Base-by-base conservation (phyloP, 1,140 invertebrate genomes). In the Drosophila elegans region DNA sequence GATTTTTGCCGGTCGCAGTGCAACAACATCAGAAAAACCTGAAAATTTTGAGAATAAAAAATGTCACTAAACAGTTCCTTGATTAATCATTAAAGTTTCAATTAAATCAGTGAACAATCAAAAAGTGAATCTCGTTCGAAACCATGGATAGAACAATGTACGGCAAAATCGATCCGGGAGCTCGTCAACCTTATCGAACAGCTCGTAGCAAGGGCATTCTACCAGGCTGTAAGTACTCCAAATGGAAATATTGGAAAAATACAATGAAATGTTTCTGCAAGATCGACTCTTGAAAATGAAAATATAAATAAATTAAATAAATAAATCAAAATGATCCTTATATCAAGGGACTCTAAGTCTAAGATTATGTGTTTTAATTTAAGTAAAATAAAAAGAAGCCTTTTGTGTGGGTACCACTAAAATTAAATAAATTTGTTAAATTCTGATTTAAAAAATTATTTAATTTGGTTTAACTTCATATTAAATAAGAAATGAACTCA, bases 61-160 rank as follows among this genome's bases (percentile, higher is more conserved):
- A 49, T 71, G 55, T 60, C 12, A 60, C 29, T 57, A 38, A 39
- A 39, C 48, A 44, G 62, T 39, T 48, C 21, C 27, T 44, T 25
- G 39, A 62, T 66, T 59, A 75, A 49, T 55, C 38, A 83, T 62
- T 73, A 67, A 54, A 57, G 45, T 76, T 74, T 59, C 32, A 45
- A 56, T 53, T 10, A 60, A 60, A 46, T 61, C 46, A 51, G 61
- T 54, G 38, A 44, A 12, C 7, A 53, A 46, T n/a, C n/a, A 16
- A 59, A 25, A 73, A 63, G 78, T 42, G 53, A 74, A 66, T 41
- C 36, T 59, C 46, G 11, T 48, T 44, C 38, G 44, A 4, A 38
- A 66, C 44, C 44, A 96, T 97, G 96, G 96, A 97, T 94, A 94
- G 96, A 90, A 96, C 96, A 89, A 97, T 97, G 96, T 97, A 97